These are phyloP conservation scores for Dinocampus coccinellae DNA, from an alignment of 2,888 invertebrate genomes.

Conservation along the genomic window DNA sequence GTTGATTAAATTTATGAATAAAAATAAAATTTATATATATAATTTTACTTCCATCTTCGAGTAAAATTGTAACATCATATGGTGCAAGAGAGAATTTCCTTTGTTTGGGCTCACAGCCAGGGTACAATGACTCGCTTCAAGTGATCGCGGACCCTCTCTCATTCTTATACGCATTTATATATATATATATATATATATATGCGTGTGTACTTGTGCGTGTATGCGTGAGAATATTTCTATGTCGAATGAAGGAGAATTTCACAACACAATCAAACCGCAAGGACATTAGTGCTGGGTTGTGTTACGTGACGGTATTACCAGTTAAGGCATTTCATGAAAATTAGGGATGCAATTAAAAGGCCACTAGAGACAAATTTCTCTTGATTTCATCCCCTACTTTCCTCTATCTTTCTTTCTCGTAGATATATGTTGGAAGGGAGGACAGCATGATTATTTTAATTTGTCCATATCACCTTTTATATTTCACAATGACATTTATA, in stretches of 20 bases:
- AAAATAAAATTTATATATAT: neutral
- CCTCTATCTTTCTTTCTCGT: too few relatives aligned
- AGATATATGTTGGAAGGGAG: conserved; percentile 18
- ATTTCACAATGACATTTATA: neutral
- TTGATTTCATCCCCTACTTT: conserved; percentile 19
- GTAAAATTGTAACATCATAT: neutral
- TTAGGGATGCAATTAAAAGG: conserved; percentile 47
- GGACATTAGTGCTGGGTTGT: conserved; percentile 27
- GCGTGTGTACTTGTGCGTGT: neutral
- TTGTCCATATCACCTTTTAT: neutral
- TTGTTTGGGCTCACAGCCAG: conserved; percentile 21
- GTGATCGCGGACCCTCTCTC: conserved; percentile 24
- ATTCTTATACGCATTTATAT: neutral
- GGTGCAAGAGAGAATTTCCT: neutral
- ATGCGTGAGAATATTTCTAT: neutral
- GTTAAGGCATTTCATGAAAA: conserved; percentile 47
- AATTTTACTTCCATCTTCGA: neutral
- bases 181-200: neutral
- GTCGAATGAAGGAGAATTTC: neutral
- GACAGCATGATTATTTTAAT: neutral
- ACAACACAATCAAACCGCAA: conserved; percentile 17
- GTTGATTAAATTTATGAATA: neutral
- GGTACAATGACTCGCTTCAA: conserved; percentile 42
- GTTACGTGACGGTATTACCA: conserved; percentile 21
- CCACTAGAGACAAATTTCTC: conserved; percentile 46